phyloP scores from a whole-genome alignment of 2,888 invertebrate genomes.

The Dinocampus coccinellae region DNA sequence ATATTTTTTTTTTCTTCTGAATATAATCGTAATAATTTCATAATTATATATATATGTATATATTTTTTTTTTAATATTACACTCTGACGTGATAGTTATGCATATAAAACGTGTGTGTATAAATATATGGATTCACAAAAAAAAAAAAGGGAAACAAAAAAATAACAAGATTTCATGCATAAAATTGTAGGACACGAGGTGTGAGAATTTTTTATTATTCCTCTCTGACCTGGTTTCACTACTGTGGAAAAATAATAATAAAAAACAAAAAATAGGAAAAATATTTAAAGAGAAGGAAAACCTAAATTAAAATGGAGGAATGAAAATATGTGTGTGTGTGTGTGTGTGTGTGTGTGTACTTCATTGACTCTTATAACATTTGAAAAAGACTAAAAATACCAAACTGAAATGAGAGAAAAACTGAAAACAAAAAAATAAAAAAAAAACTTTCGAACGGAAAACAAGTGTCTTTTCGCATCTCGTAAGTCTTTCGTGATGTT shows the following conservation, averaged over 20 bases:
- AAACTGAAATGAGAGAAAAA: too few relatives aligned
- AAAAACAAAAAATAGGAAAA: not conserved
- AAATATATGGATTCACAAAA: too few relatives aligned
- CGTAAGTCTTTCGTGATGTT: constrained; percentile 53
- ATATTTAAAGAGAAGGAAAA: not conserved
- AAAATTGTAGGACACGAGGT: constrained; percentile 29
- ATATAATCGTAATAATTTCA: not conserved
- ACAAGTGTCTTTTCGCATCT: constrained; percentile 44
- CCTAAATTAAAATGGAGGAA: constrained; percentile 1
- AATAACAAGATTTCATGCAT: constrained; percentile 28
- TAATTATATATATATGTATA: not conserved
- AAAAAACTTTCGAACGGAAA: too few relatives aligned
- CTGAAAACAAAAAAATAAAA: constrained; percentile 11
- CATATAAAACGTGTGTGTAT: constrained; percentile 6
- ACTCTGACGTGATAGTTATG: constrained; percentile 7
- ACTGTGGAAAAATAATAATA: not conserved
- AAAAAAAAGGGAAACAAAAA: not conserved
- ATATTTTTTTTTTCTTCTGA: too few relatives aligned
- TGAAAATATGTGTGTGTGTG: constrained; percentile 26
- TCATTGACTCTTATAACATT: constrained; percentile 39
- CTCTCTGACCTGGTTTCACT: constrained; percentile 18
- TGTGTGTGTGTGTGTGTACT: too few relatives aligned
- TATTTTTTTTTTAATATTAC: not conserved
- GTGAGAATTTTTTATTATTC: constrained; percentile 26
- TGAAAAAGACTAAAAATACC: constrained; percentile 51